Conservation (phyloP, 2,113 vertebrate species). For the Aplodontia rufa region DNA sequence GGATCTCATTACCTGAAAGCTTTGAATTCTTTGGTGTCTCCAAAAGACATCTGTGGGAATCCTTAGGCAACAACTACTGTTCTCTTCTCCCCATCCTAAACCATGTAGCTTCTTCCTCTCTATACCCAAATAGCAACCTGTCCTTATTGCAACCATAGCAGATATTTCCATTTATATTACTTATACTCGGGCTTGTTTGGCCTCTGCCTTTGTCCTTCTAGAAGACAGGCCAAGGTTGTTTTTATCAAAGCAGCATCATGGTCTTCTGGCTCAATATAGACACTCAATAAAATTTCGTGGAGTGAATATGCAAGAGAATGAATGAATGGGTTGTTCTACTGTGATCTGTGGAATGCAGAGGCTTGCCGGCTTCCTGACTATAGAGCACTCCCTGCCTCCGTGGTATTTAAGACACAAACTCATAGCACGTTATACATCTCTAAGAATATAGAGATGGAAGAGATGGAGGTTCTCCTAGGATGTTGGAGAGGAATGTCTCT, state of each 20-base stretch:
- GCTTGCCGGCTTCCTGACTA: neutral
- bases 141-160: neutral
- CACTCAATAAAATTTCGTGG: neutral
- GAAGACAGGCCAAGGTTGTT: neutral
- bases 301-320: neutral
- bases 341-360: neutral
- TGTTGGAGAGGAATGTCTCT: slow-evolving; percentile 69
- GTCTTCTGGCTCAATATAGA: neutral
- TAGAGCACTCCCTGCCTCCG: neutral
- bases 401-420: neutral
- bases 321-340: neutral
- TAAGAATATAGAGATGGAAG: slow-evolving; percentile 55
- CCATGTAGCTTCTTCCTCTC: neutral
- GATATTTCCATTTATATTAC: neutral
- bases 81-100: fast-evolving
- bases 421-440: slow-evolving; percentile 38
- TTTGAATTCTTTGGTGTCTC: neutral
- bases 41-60: neutral
- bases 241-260: neutral
- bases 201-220: neutral
- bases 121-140: neutral
- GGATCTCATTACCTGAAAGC: neutral
- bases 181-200: neutral
- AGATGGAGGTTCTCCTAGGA: slow-evolving; percentile 63
- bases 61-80: neutral